Percentiles rank a stretch among this genome's conserved stretches.
Conservation (phyloP, 1,140 invertebrate species). For the Apis cerana region DNA sequence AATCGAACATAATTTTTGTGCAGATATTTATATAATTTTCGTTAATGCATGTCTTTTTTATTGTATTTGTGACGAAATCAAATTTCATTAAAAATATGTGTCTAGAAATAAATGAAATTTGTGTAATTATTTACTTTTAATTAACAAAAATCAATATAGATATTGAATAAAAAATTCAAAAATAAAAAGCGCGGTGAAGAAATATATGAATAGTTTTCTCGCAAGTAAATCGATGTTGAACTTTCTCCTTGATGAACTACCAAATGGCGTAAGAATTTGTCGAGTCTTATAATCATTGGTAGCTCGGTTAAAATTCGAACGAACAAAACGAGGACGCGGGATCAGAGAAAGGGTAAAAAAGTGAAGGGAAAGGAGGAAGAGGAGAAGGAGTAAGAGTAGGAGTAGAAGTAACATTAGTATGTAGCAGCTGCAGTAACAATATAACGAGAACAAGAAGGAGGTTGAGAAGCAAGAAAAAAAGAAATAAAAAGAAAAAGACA, state of each 20-base stretch:
- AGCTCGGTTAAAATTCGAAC: slow-evolving; percentile 25
- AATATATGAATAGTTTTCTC: slow-evolving; percentile 15
- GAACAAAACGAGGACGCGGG: slow-evolving; percentile 27
- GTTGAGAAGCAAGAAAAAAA: background rate
- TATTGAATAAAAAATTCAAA: too few relatives aligned
- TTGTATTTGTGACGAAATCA: background rate
- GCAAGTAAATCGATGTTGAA: slow-evolving; percentile 18
- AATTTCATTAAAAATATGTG: background rate
- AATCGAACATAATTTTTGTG: too few relatives aligned
- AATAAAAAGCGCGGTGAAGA: slow-evolving; percentile 27
- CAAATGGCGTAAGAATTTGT: slow-evolving; percentile 45
- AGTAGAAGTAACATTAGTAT: background rate
- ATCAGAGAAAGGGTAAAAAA: background rate
- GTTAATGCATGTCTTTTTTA: background rate
- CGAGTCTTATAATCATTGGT: slow-evolving; percentile 31
- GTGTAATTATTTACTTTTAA: too few relatives aligned
- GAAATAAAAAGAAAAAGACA: background rate
- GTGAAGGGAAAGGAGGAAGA: background rate
- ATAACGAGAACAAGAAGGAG: background rate
- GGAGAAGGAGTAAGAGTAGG: background rate
- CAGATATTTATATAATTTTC: background rate
- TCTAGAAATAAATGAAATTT: background rate
- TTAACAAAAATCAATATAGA: too few relatives aligned
- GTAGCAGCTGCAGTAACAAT: background rate
- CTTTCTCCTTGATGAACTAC: slow-evolving; percentile 32